A percentile compares a stretch with the other conserved stretches of the same genome.
Conservation (phyloP, 2,888 invertebrate genomes). For the Eupithecia centaureata region DNA sequence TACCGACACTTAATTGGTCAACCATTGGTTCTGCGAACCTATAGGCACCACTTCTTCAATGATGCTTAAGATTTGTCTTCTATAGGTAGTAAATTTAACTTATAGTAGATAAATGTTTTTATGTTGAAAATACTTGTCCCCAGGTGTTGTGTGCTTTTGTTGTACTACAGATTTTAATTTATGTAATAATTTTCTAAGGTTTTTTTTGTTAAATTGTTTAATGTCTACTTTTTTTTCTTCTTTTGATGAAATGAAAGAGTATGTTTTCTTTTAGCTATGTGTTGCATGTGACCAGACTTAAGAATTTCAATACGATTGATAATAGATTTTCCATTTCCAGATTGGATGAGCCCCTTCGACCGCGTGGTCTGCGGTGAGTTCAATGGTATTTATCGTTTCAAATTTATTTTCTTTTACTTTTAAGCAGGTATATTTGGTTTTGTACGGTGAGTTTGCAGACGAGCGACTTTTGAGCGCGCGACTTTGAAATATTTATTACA, state of each 20-base stretch:
- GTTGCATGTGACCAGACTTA: conserved; percentile 73
- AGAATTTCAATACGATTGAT: conserved; percentile 83
- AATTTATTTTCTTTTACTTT: conserved; percentile 84
- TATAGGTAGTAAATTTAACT: not conserved
- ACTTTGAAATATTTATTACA: not conserved
- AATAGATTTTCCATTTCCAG: conserved; percentile 89
- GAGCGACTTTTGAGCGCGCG: conserved; percentile 40
- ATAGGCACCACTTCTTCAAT: not conserved
- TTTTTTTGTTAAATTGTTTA: not conserved
- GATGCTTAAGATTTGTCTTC: not conserved
- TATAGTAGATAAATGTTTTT: not conserved
- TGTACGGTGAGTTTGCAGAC: conserved; percentile 50
- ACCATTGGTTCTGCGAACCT: conserved; percentile 5
- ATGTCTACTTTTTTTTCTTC: not conserved
- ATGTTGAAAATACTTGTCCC: not conserved
- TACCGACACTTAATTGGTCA: conserved; percentile 43
- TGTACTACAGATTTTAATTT: too few species aligned
- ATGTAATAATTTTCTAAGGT: too few species aligned
- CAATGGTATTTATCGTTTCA: conserved; percentile 90
- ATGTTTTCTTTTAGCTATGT: conserved; percentile 41
- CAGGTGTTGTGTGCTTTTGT: not conserved
- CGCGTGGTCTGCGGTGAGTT: conserved; percentile 97
- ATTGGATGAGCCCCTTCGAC: conserved; percentile 98
- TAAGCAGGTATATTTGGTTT: conserved; percentile 69
- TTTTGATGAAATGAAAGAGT: conserved; percentile 6